A percentile compares a stretch with the other conserved stretches of the same genome.
Evolutionary conservation across 2,113 vertebrate genomes (phyloP).

Genomic region (Pelecanoides urinatrix): DNA sequence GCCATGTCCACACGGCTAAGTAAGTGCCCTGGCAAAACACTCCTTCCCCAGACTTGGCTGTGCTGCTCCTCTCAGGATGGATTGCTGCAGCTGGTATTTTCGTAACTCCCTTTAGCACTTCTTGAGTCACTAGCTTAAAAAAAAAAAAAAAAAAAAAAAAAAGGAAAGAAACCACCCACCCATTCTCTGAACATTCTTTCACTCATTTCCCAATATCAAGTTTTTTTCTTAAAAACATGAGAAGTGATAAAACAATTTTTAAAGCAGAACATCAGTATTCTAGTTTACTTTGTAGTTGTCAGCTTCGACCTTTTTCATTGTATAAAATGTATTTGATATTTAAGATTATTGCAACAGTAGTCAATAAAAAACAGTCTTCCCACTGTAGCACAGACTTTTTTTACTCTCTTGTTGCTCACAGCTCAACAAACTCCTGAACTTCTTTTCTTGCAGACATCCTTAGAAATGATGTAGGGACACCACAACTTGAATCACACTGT

Average conservation of each 20-base stretch:
- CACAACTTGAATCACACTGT: background rate
- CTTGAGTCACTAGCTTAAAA: background rate
- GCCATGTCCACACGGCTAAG: background rate
- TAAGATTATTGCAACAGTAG: background rate
- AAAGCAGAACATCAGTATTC: background rate
- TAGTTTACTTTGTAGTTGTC: background rate
- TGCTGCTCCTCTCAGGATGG: background rate
- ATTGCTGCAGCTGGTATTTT: background rate
- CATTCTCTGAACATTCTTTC: background rate
- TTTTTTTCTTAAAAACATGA: background rate
- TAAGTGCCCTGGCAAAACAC: background rate
- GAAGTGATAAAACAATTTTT: background rate
- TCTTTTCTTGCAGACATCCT: background rate
- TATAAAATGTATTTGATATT: background rate
- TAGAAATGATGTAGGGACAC: background rate
- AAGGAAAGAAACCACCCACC: background rate
- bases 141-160: background rate
- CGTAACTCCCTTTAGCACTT: background rate
- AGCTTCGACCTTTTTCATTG: background rate
- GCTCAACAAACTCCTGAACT: background rate
- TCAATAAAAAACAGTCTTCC: background rate
- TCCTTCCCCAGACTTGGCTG: background rate
- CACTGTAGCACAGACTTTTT: background rate
- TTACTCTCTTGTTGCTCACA: background rate
- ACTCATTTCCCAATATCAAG: background rate